Percentiles rank a stretch among this genome's conserved stretches.
phyloP scores from a whole-genome alignment of 2,888 invertebrate species.

The Pristionchus exspectatus region DNA sequence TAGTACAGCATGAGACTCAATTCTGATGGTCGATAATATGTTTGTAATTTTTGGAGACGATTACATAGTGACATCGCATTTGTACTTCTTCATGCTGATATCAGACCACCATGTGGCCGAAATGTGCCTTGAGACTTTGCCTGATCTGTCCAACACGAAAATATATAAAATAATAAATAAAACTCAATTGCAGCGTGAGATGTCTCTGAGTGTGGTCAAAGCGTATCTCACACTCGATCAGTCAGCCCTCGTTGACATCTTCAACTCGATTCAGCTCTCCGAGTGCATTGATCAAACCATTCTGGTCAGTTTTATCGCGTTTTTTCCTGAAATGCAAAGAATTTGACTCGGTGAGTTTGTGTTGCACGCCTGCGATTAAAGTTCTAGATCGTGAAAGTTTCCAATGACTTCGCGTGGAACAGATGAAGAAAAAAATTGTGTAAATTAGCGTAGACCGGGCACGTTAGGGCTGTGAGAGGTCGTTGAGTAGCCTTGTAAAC shows the following conservation, averaged over 20 bases:
- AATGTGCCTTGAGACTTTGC: background rate
- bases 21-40: too few relatives aligned
- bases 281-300: constrained; percentile 5
- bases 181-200: background rate
- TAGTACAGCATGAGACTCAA: too few relatives aligned
- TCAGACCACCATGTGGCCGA: background rate
- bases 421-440: background rate
- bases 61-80: too few relatives aligned
- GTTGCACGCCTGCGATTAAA: too few relatives aligned
- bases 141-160: too few relatives aligned
- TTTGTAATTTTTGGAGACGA: too few relatives aligned
- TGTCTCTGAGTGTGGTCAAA: background rate
- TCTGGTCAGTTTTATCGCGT: background rate
- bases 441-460: too few relatives aligned
- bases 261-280: background rate
- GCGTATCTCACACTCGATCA: background rate
- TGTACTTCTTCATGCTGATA: too few relatives aligned
- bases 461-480: too few relatives aligned
- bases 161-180: too few relatives aligned
- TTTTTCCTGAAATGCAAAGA: background rate
- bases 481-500: too few relatives aligned
- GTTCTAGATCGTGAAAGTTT: background rate
- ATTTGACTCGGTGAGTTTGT: background rate
- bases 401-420: background rate
- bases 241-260: background rate